Evolutionary conservation across 2,888 invertebrate genomes (phyloP).

Genomic region (Trisateles emortualis): DNA sequence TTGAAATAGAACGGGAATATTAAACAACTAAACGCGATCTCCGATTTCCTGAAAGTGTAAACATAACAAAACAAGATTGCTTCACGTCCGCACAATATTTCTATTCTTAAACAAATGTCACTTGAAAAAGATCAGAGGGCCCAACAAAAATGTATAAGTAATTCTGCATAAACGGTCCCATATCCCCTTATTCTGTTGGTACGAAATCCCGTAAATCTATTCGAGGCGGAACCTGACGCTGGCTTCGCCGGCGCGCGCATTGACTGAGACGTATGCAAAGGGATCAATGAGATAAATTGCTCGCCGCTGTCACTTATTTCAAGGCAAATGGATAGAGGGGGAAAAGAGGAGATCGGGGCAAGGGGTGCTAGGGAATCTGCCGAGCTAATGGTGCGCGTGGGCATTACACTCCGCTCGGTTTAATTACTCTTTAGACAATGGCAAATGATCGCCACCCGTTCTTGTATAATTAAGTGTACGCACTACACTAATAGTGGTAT

Average conservation of each 20-base stretch:
- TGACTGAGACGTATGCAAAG: slow-evolving; percentile 83
- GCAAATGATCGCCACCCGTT: slow-evolving; percentile 46
- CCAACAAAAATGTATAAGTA: slow-evolving; percentile 63
- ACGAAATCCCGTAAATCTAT: slow-evolving; percentile 71
- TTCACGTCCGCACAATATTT: slow-evolving; percentile 49
- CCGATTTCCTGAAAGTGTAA: slow-evolving; percentile 23
- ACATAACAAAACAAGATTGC: slow-evolving; percentile 36
- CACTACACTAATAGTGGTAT: slow-evolving; percentile 23
- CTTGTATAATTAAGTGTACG: slow-evolving; percentile 22
- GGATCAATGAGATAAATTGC: slow-evolving; percentile 83
- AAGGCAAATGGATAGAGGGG: slow-evolving; percentile 61
- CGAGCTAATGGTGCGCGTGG: slow-evolving; percentile 74
- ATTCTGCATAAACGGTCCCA: slow-evolving; percentile 64
- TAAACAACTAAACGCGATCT: background rate
- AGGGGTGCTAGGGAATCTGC: slow-evolving; percentile 47
- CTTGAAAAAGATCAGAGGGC: slow-evolving; percentile 56
- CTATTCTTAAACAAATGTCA: slow-evolving; percentile 52
- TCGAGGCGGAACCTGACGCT: slow-evolving; percentile 49
- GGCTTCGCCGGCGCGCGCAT: slow-evolving; percentile 60
- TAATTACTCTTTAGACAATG: slow-evolving; percentile 66
- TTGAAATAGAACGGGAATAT: background rate
- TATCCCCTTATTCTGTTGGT: slow-evolving; percentile 62
- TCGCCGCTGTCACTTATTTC: slow-evolving; percentile 76
- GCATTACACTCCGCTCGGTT: slow-evolving; percentile 64
- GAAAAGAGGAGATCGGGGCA: slow-evolving; percentile 33